These are phyloP conservation scores for Silurus asotus DNA, from an alignment of 2,113 vertebrate genomes.

Conservation along the genomic window DNA sequence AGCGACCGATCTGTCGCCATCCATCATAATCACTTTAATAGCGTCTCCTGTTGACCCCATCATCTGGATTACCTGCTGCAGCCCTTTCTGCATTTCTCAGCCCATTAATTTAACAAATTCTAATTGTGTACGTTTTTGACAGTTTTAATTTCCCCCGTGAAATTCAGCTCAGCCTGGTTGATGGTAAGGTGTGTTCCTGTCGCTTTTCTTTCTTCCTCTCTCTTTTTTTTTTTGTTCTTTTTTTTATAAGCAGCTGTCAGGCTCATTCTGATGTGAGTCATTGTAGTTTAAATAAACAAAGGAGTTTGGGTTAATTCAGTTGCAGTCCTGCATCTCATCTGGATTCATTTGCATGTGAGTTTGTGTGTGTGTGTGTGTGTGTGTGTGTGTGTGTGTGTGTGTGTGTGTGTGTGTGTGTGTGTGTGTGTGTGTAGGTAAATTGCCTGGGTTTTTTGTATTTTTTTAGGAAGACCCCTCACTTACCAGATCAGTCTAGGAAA, in stretches of 20 bases:
- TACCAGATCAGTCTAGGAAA: constrained; percentile 42
- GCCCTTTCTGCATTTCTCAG: constrained; percentile 74
- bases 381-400: not conserved
- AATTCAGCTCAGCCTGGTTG: constrained; percentile 51
- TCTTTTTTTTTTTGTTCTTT: constrained; percentile 5
- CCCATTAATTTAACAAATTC: constrained; percentile 85
- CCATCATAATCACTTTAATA: constrained; percentile 81
- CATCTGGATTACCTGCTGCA: constrained; percentile 79
- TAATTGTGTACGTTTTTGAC: constrained; percentile 78
- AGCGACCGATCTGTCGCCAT: constrained; percentile 70
- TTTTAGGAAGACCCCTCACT: constrained; percentile 11
- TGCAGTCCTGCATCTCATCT: constrained; percentile 12
- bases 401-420: constrained; percentile 32
- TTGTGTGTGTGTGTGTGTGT: too few species aligned
- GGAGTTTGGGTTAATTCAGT: constrained; percentile 41
- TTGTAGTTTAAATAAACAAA: constrained; percentile 54
- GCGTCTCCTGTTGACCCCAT: constrained; percentile 78
- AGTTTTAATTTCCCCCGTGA: constrained; percentile 76
- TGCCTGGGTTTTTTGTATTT: constrained; percentile 11
- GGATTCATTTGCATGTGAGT: constrained; percentile 19
- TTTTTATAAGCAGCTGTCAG: constrained; percentile 50
- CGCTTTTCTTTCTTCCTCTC: constrained; percentile 16
- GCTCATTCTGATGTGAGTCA: constrained; percentile 20
- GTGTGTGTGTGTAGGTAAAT: not conserved
- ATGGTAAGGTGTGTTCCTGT: constrained; percentile 19